phyloP scores from a whole-genome alignment of 2,113 vertebrate genomes.

The Carollia perspicillata region DNA sequence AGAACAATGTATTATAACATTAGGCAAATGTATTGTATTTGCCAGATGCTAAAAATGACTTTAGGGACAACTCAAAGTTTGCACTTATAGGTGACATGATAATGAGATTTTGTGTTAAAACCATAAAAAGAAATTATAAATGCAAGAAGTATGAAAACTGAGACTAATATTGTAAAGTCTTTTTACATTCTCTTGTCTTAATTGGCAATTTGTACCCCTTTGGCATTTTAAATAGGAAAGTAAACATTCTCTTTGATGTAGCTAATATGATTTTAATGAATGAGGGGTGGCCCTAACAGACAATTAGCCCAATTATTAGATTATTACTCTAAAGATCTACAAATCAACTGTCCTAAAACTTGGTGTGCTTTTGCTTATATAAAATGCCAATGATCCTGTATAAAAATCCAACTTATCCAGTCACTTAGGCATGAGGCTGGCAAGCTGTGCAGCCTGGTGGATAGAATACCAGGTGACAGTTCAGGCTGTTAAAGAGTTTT shows the following conservation, averaged over 20 bases:
- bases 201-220: not conserved
- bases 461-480: not conserved
- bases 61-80: constrained; percentile 7
- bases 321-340: not conserved
- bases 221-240: constrained; percentile 14
- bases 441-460: not conserved
- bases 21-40: constrained; percentile 20
- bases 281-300: not conserved
- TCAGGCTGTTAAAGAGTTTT: not conserved
- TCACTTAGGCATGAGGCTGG: not conserved
- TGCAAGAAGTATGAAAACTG: constrained; percentile 7
- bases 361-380: constrained; percentile 12
- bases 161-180: not conserved
- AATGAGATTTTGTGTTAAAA: constrained; percentile 51
- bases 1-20: constrained; percentile 9
- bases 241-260: not conserved
- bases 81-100: constrained; percentile 26
- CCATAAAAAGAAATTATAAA: constrained; percentile 46
- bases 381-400: not conserved
- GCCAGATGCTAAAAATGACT: constrained; percentile 39
- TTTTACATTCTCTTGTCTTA: not conserved
- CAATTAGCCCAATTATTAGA: not conserved
- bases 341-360: not conserved
- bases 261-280: constrained; percentile 18
- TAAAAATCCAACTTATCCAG: not conserved